A percentile compares a stretch with the other conserved stretches of the same genome.
Evolutionary conservation across 2,888 invertebrate genomes (phyloP).

Genomic region (Arge pagana): DNA sequence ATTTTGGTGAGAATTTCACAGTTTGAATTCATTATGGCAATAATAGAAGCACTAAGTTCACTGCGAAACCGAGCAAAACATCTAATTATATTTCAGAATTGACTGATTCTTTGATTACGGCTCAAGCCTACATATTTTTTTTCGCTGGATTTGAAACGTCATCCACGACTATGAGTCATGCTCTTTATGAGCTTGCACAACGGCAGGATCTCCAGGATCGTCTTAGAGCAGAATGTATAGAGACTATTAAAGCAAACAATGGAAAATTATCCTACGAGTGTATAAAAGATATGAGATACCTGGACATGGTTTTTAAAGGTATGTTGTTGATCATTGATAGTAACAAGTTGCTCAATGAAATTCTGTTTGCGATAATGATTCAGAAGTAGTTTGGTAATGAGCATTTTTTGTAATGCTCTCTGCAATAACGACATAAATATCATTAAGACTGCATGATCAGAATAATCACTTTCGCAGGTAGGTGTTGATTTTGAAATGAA

Average conservation of each 20-base stretch:
- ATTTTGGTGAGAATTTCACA: slow-evolving; percentile 6
- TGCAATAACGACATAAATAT: no score
- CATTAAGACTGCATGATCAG: no score
- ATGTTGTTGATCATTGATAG: no score
- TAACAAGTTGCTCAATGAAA: neutral
- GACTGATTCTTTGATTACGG: slow-evolving; percentile 37
- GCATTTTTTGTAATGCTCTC: no score
- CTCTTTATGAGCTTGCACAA: slow-evolving; percentile 36
- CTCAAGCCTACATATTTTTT: slow-evolving; percentile 45
- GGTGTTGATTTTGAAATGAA: no score
- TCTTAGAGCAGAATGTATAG: slow-evolving; percentile 33
- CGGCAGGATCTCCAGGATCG: slow-evolving; percentile 35
- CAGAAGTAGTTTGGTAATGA: no score
- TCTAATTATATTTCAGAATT: slow-evolving; percentile 28
- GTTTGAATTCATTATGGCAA: neutral
- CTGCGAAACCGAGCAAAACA: neutral
- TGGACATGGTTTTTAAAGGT: slow-evolving; percentile 23
- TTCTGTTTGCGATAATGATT: neutral
- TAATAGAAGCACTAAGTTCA: neutral
- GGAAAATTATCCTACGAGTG: slow-evolving; percentile 11
- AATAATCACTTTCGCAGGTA: no score
- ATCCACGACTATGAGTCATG: slow-evolving; percentile 33
- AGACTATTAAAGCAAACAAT: neutral
- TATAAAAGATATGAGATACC: slow-evolving; percentile 17
- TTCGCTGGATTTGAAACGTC: slow-evolving; percentile 46